Evolutionary conservation across 2,888 invertebrate species (phyloP).

Genomic region (Phymatocera aterrima): DNA sequence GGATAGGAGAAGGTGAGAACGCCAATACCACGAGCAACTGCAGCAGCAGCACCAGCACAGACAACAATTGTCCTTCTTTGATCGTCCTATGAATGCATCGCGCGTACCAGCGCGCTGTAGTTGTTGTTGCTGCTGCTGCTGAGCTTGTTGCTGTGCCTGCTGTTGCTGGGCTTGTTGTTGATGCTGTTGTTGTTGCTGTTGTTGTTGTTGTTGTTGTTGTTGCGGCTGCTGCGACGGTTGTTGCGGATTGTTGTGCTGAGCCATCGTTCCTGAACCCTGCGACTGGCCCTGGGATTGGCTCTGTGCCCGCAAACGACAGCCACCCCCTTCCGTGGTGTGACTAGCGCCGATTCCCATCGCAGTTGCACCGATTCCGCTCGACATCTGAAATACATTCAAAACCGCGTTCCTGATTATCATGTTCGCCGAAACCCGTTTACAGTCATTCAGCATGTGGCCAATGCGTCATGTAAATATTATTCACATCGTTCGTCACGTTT

Average conservation of each 20-base stretch:
- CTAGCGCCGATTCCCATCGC: slow-evolving; percentile 73
- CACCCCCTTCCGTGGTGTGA: slow-evolving; percentile 70
- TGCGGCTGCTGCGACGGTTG: slow-evolving; percentile 60
- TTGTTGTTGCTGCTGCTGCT: slow-evolving; percentile 61
- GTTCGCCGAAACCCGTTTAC: background rate
- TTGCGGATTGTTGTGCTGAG: slow-evolving; percentile 62
- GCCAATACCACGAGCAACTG: slow-evolving; percentile 77
- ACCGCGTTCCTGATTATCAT: background rate
- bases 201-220: slow-evolving; percentile 55
- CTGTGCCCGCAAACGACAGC: slow-evolving; percentile 70
- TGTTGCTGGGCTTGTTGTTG: slow-evolving; percentile 39
- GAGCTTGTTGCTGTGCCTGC: slow-evolving; percentile 8
- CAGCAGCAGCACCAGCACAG: slow-evolving; percentile 81
- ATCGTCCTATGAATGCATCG: slow-evolving; percentile 76
- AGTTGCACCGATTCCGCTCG: slow-evolving; percentile 72
- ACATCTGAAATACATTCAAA: slow-evolving; percentile 65
- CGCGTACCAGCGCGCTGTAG: slow-evolving; percentile 74
- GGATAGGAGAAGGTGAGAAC: slow-evolving; percentile 55
- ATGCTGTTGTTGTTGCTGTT: slow-evolving; percentile 40
- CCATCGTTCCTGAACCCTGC: slow-evolving; percentile 59
- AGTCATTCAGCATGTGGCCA: no score
- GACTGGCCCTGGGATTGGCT: slow-evolving; percentile 63
- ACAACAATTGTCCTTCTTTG: slow-evolving; percentile 79
- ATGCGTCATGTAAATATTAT: background rate
- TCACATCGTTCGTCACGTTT: background rate